A percentile compares a stretch with the other conserved stretches of the same genome.
Conservation (phyloP, 2,797 vertebrate species). For the Phoxinus dragarum region DNA sequence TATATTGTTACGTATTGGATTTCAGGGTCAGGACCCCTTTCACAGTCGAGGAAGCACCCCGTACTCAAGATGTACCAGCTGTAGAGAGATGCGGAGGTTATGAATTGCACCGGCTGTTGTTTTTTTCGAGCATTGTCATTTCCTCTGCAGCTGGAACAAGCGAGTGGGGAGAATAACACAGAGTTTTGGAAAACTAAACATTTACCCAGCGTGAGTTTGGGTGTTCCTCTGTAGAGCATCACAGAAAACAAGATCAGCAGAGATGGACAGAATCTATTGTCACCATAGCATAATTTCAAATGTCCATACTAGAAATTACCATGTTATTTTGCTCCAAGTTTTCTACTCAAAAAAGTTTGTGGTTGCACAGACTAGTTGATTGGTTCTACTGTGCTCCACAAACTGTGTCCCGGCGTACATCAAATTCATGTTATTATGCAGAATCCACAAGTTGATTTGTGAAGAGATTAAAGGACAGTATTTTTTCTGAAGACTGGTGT, state of each 20-base stretch:
- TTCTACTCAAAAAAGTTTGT: neutral
- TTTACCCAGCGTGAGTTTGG: slow-evolving; percentile 41
- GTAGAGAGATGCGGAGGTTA: slow-evolving; percentile 40
- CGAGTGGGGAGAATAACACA: slow-evolving; percentile 11
- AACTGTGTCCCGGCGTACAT: neutral
- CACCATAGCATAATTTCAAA: neutral
- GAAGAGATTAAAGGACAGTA: neutral
- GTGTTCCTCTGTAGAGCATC: slow-evolving; percentile 44
- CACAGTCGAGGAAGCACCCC: neutral
- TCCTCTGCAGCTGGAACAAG: slow-evolving; percentile 55
- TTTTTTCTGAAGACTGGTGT: neutral
- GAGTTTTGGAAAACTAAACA: slow-evolving; percentile 43
- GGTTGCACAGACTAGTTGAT: neutral
- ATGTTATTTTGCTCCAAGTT: neutral
- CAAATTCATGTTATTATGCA: neutral
- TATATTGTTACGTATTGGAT: neutral
- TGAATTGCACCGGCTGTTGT: slow-evolving; percentile 32
- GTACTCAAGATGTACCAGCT: slow-evolving; percentile 35
- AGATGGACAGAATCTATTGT: neutral
- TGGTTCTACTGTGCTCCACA: neutral
- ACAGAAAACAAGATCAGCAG: slow-evolving; percentile 29
- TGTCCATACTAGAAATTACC: neutral
- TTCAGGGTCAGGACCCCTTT: slow-evolving; percentile 20
- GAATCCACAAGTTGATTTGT: neutral
- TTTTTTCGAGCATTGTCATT: slow-evolving; percentile 51